Evolutionary conservation across 2,113 vertebrate species (phyloP).

Genomic region (Oreochromis spilurus): DNA sequence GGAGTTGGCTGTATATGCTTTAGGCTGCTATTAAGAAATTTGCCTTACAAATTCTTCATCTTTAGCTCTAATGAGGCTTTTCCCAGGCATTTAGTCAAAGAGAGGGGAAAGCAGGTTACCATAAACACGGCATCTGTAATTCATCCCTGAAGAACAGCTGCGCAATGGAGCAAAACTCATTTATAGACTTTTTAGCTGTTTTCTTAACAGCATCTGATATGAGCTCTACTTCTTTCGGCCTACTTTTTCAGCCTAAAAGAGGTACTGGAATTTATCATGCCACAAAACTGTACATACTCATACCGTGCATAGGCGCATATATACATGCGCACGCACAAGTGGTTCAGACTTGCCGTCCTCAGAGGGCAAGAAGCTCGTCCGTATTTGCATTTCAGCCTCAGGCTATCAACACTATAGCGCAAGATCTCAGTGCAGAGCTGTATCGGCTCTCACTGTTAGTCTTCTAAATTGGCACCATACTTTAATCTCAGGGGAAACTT

Average conservation of each 20-base stretch:
- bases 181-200: slow-evolving; percentile 34
- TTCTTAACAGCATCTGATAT: slow-evolving; percentile 40
- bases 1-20: background rate
- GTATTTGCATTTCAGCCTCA: background rate
- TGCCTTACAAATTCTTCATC: background rate
- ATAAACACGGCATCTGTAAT: slow-evolving; percentile 32
- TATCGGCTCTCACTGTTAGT: background rate
- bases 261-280: background rate
- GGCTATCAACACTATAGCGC: background rate
- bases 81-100: slow-evolving; percentile 22
- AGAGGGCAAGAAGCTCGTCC: background rate
- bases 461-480: slow-evolving; percentile 7
- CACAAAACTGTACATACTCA: background rate
- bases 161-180: slow-evolving; percentile 38
- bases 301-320: background rate
- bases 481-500: background rate
- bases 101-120: slow-evolving; percentile 41
- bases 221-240: slow-evolving; percentile 30
- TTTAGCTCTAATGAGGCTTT: slow-evolving; percentile 8
- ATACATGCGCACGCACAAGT: background rate
- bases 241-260: slow-evolving; percentile 29
- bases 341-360: background rate
- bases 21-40: background rate
- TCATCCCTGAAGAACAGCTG: slow-evolving; percentile 45
- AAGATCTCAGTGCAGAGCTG: background rate